phyloP scores from a whole-genome alignment of 2,797 vertebrate genomes.

The Pangasius mekongensis region DNA sequence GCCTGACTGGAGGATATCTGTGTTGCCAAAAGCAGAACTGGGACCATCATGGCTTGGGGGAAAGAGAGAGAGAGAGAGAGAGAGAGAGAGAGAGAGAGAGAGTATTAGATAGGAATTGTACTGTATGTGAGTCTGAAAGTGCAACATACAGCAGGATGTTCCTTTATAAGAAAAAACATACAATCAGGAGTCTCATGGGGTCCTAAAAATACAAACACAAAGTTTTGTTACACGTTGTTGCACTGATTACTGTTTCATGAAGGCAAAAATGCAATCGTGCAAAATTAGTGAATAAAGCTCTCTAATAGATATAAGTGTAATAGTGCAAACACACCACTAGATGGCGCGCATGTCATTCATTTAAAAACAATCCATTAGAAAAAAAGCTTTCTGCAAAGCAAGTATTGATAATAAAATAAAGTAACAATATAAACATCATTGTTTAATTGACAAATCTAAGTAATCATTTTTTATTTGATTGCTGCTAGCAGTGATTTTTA shows the following conservation, averaged over 20 bases:
- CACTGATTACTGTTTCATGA: neutral
- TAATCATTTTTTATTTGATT: neutral
- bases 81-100: constrained; percentile 2
- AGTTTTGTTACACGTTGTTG: too few relatives aligned
- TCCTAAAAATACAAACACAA: neutral
- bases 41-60: constrained; percentile 77
- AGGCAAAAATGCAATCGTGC: too few relatives aligned
- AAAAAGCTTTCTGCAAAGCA: neutral
- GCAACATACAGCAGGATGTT: neutral
- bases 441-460: neutral
- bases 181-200: neutral
- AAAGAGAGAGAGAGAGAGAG: constrained; percentile 47
- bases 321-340: constrained; percentile 31
- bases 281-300: neutral
- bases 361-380: neutral
- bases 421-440: neutral
- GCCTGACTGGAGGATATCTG: constrained; percentile 48
- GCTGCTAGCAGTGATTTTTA: neutral
- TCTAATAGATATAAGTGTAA: neutral
- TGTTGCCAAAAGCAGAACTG: constrained; percentile 73
- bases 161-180: too few relatives aligned
- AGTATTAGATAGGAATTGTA: neutral
- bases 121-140: neutral
- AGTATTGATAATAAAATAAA: too few relatives aligned
- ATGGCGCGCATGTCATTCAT: constrained; percentile 17